Base-by-base conservation (phyloP, 1,140 invertebrate species). In the Drosophila lowei region DNA sequence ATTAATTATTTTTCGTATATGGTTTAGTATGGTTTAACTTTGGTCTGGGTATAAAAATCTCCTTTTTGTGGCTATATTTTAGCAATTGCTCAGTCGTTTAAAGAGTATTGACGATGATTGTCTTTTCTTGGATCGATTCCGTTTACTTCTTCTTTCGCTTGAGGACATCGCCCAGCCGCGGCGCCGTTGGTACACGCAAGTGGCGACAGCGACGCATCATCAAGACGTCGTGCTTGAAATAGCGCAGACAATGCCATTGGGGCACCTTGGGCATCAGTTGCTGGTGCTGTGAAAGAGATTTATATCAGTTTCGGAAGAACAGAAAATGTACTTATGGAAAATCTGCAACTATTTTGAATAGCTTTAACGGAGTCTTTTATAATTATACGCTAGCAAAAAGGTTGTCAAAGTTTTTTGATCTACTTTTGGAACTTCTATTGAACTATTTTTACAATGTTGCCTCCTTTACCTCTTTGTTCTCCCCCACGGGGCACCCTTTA, bases 171-270 rank as follows among this genome's bases (percentile, higher is more conserved):
- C 89, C 89, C 16, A 86, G 73, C 28, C 89, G 80, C 13, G 89
- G 89, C 28, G 89, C 85, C 46, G 85, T 90, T 1, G 89, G 89
- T 21, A 90, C 89, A 47, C 89, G 73, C 57, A 90, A 73, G 49
- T 90, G 89, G 56, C 94, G 93, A 92, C 95, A 96, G 55, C 95
- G 93, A 56, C 95, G 93, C 60, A 95, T 94, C 53, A 95, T 91
- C 28, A 91, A 60, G 16, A 91, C 79, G 73, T 96, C 95, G 72
- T 96, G 95, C 78, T 95, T 95, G 60, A 95, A 93, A 90, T 96
- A 96, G 61, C 95, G 93, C 78, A 96, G 92, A 90, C 95, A 96
- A 88, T 96, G 95, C 94, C 95, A 96, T 79, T 96, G 95, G 3
- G 95, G 95, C 60, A 96, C 94, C 73, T 91, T 91, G 41, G 90